Base-by-base conservation (phyloP, 2,888 invertebrate genomes). In the Hyposoter dolosus region DNA sequence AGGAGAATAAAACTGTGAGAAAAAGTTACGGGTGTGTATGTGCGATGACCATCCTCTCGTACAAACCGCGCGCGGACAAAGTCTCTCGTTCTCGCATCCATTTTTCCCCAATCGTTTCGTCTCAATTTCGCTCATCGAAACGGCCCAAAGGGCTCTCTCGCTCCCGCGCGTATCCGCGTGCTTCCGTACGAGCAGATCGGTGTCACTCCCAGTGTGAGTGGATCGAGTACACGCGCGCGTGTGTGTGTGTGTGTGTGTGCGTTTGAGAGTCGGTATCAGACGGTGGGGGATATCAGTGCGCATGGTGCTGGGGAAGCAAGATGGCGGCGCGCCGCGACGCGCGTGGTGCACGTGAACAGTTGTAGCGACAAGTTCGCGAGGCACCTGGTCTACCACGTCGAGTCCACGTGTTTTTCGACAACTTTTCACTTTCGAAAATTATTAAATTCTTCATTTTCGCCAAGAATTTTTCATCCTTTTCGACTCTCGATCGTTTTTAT, bases 321-420 rank as follows among this genome's bases (percentile, higher is more conserved):
- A 89, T 89, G 88, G 88, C 88, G 85, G 87, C 82, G 15, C 72
- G 78, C 83, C 84, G 66, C 82, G 82, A 82, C 82, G 60, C 82
- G 84, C 84, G 81, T 82, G 82, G 87, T 79, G 82, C 88, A 86
- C 87, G 89, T 85, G 87, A 88, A 85, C 86, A 86, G 79, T 82
- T 79, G 81, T 72, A 82, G 81, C 82, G 82, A 75, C 82, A 85
- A 81, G 65, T 84, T 84, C 80, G 65, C 83, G 74, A 84, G 83
- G 81, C 82, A 84, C 84, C 81, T 83, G 86, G 72, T 19, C 78
- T 53, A 65, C 82, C 72, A 83, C 85, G 74, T 69, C 53, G 53
- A 53, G 19, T 71, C 83, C 87, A 84, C 86, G 83, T 83, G 83
- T 83, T 74, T 76, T 77, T 35, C 28, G 19, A 3, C 5, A 74